Percentiles rank a stretch among this genome's conserved stretches.
Evolutionary conservation across 2,113 vertebrate species (phyloP).

Genomic region (Ictidomys tridecemlineatus): DNA sequence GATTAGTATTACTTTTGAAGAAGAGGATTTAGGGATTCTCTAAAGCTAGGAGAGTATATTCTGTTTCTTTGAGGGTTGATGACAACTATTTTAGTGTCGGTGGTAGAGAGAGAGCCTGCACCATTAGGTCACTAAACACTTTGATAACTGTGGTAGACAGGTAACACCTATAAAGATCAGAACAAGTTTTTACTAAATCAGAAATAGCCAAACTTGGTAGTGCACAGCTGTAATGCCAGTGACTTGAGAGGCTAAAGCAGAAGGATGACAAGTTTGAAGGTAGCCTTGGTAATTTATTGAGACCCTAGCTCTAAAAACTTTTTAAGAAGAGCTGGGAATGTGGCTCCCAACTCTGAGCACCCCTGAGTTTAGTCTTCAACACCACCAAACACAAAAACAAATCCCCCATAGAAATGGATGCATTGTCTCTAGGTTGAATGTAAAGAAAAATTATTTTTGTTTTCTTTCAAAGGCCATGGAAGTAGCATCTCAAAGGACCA

Average conservation of each 20-base stretch:
- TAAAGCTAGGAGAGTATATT: background rate
- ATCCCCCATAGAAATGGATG: background rate
- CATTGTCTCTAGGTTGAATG: background rate
- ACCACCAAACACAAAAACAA: too few species aligned
- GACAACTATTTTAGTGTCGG: background rate
- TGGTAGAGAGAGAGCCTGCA: background rate
- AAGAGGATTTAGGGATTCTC: background rate
- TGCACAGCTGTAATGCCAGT: too few species aligned
- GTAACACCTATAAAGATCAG: background rate
- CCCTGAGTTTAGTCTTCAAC: too few species aligned
- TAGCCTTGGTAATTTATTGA: too few species aligned
- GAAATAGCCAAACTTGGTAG: too few species aligned
- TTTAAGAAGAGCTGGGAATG: too few species aligned
- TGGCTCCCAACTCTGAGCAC: too few species aligned
- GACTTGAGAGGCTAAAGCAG: too few species aligned
- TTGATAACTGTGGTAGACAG: background rate
- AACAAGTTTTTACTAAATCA: background rate
- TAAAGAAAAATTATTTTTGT: conserved; percentile 61
- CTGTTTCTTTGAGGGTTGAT: background rate
- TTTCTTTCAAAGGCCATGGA: conserved; percentile 92
- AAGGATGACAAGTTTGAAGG: too few species aligned
- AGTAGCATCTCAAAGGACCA: conserved; percentile 92
- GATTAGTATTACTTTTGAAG: background rate
- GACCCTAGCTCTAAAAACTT: too few species aligned
- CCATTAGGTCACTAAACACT: conserved; percentile 63